Percentiles rank a stretch among this genome's conserved stretches.
phyloP scores from a whole-genome alignment of 2,113 vertebrate species.

The Eupsittula cactorum region DNA sequence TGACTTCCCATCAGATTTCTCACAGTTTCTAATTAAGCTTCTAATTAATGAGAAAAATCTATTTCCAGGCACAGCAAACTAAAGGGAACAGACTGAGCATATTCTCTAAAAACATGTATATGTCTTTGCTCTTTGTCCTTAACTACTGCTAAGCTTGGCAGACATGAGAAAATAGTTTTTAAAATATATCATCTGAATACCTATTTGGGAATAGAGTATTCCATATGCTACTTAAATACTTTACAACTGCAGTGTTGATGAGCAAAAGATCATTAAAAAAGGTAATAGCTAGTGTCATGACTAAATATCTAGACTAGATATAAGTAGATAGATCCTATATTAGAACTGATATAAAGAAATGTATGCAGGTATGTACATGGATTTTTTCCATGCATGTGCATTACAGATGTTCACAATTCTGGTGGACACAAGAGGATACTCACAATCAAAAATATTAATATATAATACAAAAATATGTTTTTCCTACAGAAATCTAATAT shows the following conservation, averaged over 20 bases:
- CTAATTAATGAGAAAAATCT: neutral
- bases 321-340: neutral
- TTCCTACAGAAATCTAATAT: neutral
- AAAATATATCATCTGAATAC: neutral
- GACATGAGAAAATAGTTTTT: neutral
- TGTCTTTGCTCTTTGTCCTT: neutral
- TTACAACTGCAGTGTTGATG: neutral
- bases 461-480: neutral
- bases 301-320: neutral
- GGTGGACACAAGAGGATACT: neutral
- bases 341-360: neutral
- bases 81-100: fast-evolving
- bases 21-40: neutral
- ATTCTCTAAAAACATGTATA: neutral
- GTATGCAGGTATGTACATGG: fast-evolving
- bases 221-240: neutral
- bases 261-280: neutral
- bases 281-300: neutral
- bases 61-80: neutral
- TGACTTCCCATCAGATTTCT: neutral
- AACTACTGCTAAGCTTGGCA: neutral
- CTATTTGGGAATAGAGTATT: neutral
- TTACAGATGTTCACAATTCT: neutral
- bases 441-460: neutral
- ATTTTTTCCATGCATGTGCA: neutral